A percentile compares a stretch with the other conserved stretches of the same genome.
These are phyloP conservation scores for Phaonia tiefii DNA, from an alignment of 2,888 invertebrate genomes.

Conservation along the genomic window DNA sequence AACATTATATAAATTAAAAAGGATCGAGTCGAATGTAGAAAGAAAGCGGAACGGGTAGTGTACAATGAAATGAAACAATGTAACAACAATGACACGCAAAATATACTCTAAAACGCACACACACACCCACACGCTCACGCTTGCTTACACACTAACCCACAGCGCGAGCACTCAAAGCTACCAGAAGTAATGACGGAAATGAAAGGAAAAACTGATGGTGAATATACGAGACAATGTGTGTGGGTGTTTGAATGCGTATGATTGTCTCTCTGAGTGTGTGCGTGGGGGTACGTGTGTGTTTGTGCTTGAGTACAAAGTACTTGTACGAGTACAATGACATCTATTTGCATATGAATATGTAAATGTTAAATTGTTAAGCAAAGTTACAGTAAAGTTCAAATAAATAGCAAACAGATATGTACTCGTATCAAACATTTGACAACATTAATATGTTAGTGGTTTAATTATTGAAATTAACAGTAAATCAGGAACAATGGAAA, in stretches of 20 bases:
- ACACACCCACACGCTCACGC: neutral
- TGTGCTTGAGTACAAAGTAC: too few relatives aligned
- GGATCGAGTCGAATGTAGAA: constrained; percentile 40
- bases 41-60: neutral
- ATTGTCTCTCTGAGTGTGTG: neutral
- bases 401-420: too few relatives aligned
- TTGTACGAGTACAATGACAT: constrained; percentile 61
- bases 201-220: constrained; percentile 22
- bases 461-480: too few relatives aligned
- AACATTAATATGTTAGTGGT: too few relatives aligned
- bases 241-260: neutral
- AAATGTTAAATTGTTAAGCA: constrained; percentile 34
- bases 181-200: constrained; percentile 34
- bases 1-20: constrained; percentile 61
- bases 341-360: constrained; percentile 63
- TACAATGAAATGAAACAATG: neutral
- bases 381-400: too few relatives aligned
- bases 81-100: constrained; percentile 19
- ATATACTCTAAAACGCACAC: constrained; percentile 11
- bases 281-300: neutral
- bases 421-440: too few relatives aligned
- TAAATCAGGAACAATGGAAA: too few relatives aligned
- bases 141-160: neutral
- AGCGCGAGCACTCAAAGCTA: neutral
- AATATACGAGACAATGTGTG: neutral